Evolutionary conservation across 2,888 invertebrate genomes (phyloP), one percentile per base, ranked within the genome.

Genomic region (Ophioninae sp.): DNA sequence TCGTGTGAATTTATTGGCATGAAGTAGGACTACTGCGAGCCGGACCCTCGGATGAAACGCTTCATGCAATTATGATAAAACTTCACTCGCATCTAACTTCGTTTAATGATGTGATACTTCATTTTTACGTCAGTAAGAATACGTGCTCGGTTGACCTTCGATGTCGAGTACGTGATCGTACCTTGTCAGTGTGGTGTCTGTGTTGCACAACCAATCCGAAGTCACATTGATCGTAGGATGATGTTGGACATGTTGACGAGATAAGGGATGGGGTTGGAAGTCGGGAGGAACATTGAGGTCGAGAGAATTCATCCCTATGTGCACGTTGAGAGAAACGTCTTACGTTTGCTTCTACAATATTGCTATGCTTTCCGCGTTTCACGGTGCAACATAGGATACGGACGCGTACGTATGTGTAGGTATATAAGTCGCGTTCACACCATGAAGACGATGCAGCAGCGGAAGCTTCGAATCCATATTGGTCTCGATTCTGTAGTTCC

Each of bases 301-400:
- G 77, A 61, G 65, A 51, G 64, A 56, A 71, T 72, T 81, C 74
- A 83, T 81, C 68, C 41, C 68, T 44, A 23, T 22, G 61, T 56
- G 64, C 78, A 81, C 83, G 77, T 65, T 80, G 58, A 59, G n/a
- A 72, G 80, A 77, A 80, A 83, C 83, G 83, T 83, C 80, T 82
- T 82, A 78, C 82, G 74, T 82, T 83, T 80, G 68, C 80, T 69
- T 73, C 58, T 73, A 83, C 78, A 78, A 83, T 83, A 83, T 79
- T 79, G 79, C 75, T 75, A 59, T 69, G 44, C 44, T 64, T 58
- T 58, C 72, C 39, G 64, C 51, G 44, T 65, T 71, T 74, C 58
- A 56, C 72, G 82, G 74, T 82, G 74, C 41, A 74, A 71, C 59
- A 64, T 64, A 44, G 51, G 59, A 44, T 30, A 7, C n/a, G 17